These are phyloP conservation scores for Phasia obesa DNA, from an alignment of 2,888 invertebrate species.

Conservation along the genomic window DNA sequence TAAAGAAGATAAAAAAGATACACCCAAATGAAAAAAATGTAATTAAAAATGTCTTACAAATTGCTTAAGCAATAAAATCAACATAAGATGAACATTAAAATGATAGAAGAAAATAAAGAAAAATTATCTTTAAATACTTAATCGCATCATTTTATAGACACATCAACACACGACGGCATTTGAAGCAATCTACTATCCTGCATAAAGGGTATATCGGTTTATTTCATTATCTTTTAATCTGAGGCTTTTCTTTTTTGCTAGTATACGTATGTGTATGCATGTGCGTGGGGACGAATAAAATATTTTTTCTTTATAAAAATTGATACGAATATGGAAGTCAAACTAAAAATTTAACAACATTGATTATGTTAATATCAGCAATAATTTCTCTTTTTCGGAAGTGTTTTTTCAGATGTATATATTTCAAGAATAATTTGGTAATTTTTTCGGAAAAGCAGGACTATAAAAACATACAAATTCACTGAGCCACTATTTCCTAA, in stretches of 20 bases:
- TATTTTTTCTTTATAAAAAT: conserved; percentile 29
- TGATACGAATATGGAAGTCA: not conserved
- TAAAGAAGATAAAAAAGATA: conserved; percentile 11
- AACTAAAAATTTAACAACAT: not conserved
- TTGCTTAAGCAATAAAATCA: conserved; percentile 68
- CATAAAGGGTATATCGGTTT: conserved; percentile 32
- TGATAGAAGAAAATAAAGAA: conserved; percentile 43
- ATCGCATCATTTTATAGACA: conserved; percentile 48
- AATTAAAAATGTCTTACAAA: conserved; percentile 69
- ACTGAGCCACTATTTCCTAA: too few species aligned
- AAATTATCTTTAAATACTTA: conserved; percentile 57
- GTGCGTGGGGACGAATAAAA: conserved; percentile 2
- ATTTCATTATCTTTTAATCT: conserved; percentile 54
- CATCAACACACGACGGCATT: not conserved
- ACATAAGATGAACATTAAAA: conserved; percentile 55
- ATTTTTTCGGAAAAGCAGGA: too few species aligned
- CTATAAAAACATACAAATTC: too few species aligned
- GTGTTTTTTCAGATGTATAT: too few species aligned
- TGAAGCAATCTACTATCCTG: conserved; percentile 1
- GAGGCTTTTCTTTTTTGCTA: not conserved
- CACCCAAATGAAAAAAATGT: conserved; percentile 29
- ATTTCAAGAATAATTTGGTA: too few species aligned
- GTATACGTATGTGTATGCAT: not conserved
- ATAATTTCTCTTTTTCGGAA: too few species aligned
- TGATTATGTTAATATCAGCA: too few species aligned